These are phyloP conservation scores for Agrotis clavis DNA, from an alignment of 2,888 invertebrate species.

Conservation along the genomic window DNA sequence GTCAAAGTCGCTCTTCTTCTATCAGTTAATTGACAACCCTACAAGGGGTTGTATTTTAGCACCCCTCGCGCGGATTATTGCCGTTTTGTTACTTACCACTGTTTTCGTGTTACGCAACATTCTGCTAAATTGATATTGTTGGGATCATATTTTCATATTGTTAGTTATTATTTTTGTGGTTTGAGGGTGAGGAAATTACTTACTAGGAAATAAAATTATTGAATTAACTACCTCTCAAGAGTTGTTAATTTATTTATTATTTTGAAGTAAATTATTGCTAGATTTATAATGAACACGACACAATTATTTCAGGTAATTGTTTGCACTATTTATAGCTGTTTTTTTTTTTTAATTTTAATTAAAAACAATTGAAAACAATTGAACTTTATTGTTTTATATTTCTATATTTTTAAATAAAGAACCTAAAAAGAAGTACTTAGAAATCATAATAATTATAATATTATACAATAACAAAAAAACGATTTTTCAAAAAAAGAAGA, in stretches of 20 bases:
- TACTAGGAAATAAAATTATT: conserved; percentile 4
- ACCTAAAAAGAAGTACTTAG: too few relatives aligned
- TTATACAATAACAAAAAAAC: too few relatives aligned
- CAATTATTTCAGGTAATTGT: too few relatives aligned
- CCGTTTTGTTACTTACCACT: conserved; percentile 46
- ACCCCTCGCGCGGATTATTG: conserved; percentile 45
- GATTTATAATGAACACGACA: neutral
- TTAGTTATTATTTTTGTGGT: conserved; percentile 12
- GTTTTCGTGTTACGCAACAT: conserved; percentile 30
- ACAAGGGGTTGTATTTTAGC: conserved; percentile 27
- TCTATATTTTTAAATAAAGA: too few relatives aligned
- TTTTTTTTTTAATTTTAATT: too few relatives aligned
- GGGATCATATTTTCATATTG: conserved; percentile 31
- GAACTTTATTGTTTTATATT: too few relatives aligned
- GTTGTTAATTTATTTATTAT: neutral
- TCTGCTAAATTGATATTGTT: conserved; percentile 46
- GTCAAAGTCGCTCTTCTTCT: neutral
- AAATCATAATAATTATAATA: too few relatives aligned
- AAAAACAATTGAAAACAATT: too few relatives aligned
- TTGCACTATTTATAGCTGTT: too few relatives aligned
- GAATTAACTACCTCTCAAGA: neutral
- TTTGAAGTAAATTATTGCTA: neutral
- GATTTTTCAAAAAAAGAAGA: too few relatives aligned
- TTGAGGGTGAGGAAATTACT: neutral
- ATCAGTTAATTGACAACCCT: conserved; percentile 25